phyloP scores from a whole-genome alignment of 2,113 vertebrate species.

The Anhinga rufa region DNA sequence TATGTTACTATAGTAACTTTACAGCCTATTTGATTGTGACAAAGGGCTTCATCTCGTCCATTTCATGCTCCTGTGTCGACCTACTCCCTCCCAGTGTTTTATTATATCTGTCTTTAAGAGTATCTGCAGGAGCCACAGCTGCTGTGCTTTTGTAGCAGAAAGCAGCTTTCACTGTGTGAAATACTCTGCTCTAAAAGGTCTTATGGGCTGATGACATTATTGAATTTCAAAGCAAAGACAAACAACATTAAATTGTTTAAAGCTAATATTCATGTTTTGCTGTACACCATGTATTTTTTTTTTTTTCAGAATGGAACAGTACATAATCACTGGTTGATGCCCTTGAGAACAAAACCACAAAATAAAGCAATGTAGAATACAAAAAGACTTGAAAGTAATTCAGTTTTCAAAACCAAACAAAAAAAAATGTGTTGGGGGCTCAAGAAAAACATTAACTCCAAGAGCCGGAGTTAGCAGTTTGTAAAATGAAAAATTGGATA shows the following conservation, averaged over 20 bases:
- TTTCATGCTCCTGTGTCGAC: conserved; percentile 83
- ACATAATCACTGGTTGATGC: conserved; percentile 55
- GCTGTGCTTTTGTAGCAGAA: conserved; percentile 77
- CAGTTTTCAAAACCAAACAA: conserved; percentile 34
- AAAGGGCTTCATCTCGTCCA: conserved; percentile 85
- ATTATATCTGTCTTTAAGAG: conserved; percentile 82
- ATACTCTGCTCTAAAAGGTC: conserved; percentile 69
- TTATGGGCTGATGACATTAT: conserved; percentile 74
- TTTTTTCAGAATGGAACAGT: conserved; percentile 12
- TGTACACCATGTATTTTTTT: not conserved
- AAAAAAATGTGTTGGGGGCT: not conserved
- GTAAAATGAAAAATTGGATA: conserved; percentile 17
- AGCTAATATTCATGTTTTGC: conserved; percentile 71
- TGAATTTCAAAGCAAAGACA: conserved; percentile 77
- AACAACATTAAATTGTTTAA: conserved; percentile 76
- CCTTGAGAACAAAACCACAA: conserved; percentile 48
- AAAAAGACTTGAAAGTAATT: conserved; percentile 42
- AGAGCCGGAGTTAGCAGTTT: conserved; percentile 8
- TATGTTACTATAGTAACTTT: conserved; percentile 91
- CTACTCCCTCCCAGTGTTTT: conserved; percentile 80
- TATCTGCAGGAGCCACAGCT: conserved; percentile 80
- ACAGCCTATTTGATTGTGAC: conserved; percentile 84
- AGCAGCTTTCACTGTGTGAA: conserved; percentile 78
- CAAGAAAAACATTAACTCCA: conserved; percentile 6
- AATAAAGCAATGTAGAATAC: conserved; percentile 43